A percentile compares a stretch with the other conserved stretches of the same genome.
phyloP scores from a whole-genome alignment of 2,888 invertebrate genomes.

The Temnothorax unifasciatus region DNA sequence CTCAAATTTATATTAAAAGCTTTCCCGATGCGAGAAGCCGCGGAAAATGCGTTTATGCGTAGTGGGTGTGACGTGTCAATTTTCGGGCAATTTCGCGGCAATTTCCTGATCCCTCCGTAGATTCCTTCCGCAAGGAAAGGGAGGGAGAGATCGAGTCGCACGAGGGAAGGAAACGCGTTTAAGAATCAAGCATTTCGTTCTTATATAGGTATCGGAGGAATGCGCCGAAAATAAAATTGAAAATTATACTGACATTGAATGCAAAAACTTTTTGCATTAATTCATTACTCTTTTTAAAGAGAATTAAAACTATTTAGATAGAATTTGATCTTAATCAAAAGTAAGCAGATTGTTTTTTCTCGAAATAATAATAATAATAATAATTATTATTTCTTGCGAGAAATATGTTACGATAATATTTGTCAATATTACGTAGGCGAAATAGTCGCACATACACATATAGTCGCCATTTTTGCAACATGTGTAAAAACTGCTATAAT shows the following conservation, averaged over 20 bases:
- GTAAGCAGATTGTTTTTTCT: not conserved
- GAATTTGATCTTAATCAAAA: not conserved
- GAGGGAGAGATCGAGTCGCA: conserved; percentile 47
- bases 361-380: not conserved
- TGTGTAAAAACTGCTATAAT: not conserved
- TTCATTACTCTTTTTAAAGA: not conserved
- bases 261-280: not conserved
- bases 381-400: not conserved
- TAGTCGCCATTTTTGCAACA: not conserved
- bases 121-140: conserved; percentile 58
- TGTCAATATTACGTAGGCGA: not conserved
- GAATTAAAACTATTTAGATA: not conserved
- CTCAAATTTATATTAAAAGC: conserved; percentile 53
- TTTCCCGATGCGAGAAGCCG: conserved; percentile 33
- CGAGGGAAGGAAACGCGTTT: conserved; percentile 40
- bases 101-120: conserved; percentile 80
- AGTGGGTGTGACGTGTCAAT: conserved; percentile 75
- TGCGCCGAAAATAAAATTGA: conserved; percentile 19
- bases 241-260: not conserved
- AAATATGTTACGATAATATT: conserved; percentile 18
- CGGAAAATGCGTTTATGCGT: conserved; percentile 65
- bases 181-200: conserved; percentile 1
- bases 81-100: conserved; percentile 84
- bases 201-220: not conserved
- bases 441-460: not conserved